These are phyloP conservation scores for Perca flavescens DNA, from an alignment of 2,113 vertebrate species.

Conservation along the genomic window DNA sequence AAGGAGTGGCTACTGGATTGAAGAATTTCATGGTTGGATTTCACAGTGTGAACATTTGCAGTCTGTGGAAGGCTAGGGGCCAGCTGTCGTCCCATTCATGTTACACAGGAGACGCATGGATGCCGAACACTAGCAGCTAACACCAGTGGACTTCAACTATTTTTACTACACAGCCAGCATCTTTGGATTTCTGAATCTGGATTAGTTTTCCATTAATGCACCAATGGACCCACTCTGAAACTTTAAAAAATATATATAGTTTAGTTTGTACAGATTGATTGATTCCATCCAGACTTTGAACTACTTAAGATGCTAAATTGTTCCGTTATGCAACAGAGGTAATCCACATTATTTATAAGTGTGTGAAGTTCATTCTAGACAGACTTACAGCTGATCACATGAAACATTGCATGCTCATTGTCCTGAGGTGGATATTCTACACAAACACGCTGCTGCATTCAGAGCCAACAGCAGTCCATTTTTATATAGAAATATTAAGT, in stretches of 20 bases:
- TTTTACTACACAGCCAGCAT: not conserved
- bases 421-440: conserved; percentile 21
- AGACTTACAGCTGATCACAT: conserved; percentile 42
- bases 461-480: not conserved
- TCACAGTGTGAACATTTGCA: conserved; percentile 44
- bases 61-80: conserved; percentile 37
- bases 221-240: conserved; percentile 6
- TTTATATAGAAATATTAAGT: not conserved
- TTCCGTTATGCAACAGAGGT: conserved; percentile 4
- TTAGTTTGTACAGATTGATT: not conserved
- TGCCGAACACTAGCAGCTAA: conserved; percentile 5
- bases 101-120: not conserved
- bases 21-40: conserved; percentile 43
- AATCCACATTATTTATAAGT: not conserved
- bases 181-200: conserved; percentile 33
- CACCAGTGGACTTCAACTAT: conserved; percentile 14
- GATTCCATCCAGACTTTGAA: not conserved
- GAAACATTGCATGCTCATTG: not conserved
- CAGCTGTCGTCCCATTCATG: conserved; percentile 55
- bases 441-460: conserved; percentile 23
- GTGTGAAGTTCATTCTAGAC: conserved; percentile 37
- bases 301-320: not conserved
- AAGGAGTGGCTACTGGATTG: not conserved
- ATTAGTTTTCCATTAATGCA: not conserved
- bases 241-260: not conserved